Base-by-base conservation (phyloP, 2,113 vertebrate species). In the Scalopus aquaticus region DNA sequence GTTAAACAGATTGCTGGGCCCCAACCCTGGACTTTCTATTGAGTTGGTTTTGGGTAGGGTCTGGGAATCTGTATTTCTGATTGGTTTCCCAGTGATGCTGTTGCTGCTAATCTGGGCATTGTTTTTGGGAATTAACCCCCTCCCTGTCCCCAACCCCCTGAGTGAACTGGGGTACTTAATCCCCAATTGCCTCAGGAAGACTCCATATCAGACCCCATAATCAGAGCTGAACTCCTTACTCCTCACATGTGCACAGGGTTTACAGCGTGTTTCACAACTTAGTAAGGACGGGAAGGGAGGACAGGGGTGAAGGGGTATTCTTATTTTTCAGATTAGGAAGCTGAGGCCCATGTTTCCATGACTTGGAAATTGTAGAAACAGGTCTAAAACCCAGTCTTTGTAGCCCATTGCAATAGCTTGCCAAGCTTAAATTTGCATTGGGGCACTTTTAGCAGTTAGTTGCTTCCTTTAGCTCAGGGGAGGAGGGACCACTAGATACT, bases 121-220 rank as follows among this genome's bases (percentile, higher is more conserved):
- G 7, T 64, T 22, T 56, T 22, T 80, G 77, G 35, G 46, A 77
- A 42, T n/a, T 54, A 54, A 20, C 51, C 17, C 51, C 51, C 19
- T 56, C 20, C 54, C 54, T 51, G 15, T 51, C 54, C 20, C 20
- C 20, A 7, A 13, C 6, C 22, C 16, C 64, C n/a, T 4, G 9
- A 46, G 58, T 17, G 11, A 90, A 56, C 15, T n/a, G 30, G 72
- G 42, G 24, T 1, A 39, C 10, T 7, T 11, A 13, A 51, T 16
- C 17, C 13, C 9, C 42, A 85, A 62, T 12, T 87, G 81, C 32
- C 62, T 64, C 13, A 16, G 51, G 42, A 70, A 90, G 35, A 72
- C 2, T 3, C 3, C 42, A 19, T 35, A 5, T 5, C 44, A n/a
- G 42, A 17, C 30, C 28, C 22, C 10, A 16, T 0, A 1, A 4